Conservation (phyloP, 2,888 invertebrate genomes). For the Anodontia alba region DNA sequence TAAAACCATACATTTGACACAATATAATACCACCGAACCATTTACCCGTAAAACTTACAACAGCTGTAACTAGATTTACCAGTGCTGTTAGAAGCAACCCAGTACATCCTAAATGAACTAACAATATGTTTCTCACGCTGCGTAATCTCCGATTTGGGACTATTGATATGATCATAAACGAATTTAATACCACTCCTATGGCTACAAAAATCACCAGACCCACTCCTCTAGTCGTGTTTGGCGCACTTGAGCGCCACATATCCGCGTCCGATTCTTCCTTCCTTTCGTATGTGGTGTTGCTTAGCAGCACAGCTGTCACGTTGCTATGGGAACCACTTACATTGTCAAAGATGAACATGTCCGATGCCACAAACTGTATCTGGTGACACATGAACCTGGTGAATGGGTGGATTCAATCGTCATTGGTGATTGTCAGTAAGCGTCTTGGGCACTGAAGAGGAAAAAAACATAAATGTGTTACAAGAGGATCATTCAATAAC, state of each 20-base stretch:
- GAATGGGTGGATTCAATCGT: not conserved
- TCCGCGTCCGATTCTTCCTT: slow-evolving; percentile 4
- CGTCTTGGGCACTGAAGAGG: not conserved
- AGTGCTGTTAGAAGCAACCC: slow-evolving; percentile 64
- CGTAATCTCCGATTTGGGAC: slow-evolving; percentile 71
- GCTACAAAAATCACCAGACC: slow-evolving; percentile 66
- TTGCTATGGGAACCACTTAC: slow-evolving; percentile 21
- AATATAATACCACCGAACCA: slow-evolving; percentile 69
- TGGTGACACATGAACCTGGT: not conserved
- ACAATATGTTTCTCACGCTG: slow-evolving; percentile 72
- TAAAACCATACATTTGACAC: slow-evolving; percentile 72
- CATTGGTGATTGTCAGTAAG: not conserved
- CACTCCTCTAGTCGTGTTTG: slow-evolving; percentile 62
- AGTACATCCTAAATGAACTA: slow-evolving; percentile 71
- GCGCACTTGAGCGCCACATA: slow-evolving; percentile 25
- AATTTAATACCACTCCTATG: slow-evolving; percentile 66
- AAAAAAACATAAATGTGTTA: not conserved
- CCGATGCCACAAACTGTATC: slow-evolving; percentile 10
- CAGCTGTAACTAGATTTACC: slow-evolving; percentile 61
- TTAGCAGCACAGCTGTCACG: slow-evolving; percentile 8
- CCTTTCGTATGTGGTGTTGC: slow-evolving; percentile 1
- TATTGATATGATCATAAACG: slow-evolving; percentile 72
- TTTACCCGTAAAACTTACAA: slow-evolving; percentile 67
- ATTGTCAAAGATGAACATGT: slow-evolving; percentile 51
- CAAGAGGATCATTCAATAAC: no score